Conservation (phyloP, 2,888 invertebrate genomes). For the Stictocephala bisonia region DNA sequence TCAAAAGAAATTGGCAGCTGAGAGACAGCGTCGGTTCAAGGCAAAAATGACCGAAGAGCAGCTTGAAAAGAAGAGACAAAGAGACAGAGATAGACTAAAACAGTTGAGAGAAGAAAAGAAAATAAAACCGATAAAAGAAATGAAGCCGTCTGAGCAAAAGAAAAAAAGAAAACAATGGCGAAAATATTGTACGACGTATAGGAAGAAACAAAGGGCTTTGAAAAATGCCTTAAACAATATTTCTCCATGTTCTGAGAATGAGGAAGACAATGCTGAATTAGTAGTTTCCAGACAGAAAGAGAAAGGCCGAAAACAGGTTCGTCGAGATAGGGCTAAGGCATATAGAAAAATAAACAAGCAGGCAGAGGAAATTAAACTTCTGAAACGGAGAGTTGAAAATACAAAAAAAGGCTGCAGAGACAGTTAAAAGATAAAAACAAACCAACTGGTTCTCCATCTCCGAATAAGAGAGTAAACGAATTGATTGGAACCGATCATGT, state of each 20-base stretch:
- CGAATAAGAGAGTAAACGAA: background rate
- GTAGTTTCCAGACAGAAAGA: too few relatives aligned
- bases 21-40: slow-evolving; percentile 26
- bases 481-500: slow-evolving; percentile 10
- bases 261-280: too few relatives aligned
- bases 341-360: too few relatives aligned
- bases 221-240: too few relatives aligned
- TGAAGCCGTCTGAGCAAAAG: background rate
- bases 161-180: background rate
- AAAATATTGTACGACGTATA: background rate
- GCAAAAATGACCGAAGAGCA: slow-evolving; percentile 28
- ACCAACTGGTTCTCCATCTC: too few relatives aligned
- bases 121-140: slow-evolving; percentile 18
- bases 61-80: slow-evolving; percentile 21
- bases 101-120: slow-evolving; percentile 27
- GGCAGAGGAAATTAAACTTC: too few relatives aligned
- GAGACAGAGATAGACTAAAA: slow-evolving; percentile 23
- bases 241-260: too few relatives aligned
- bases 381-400: too few relatives aligned
- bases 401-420: too few relatives aligned
- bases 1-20: slow-evolving; percentile 22
- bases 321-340: too few relatives aligned
- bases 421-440: too few relatives aligned
- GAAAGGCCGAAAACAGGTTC: too few relatives aligned
- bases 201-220: slow-evolving; percentile 4